Evolutionary conservation across 2,888 invertebrate species (phyloP), one percentile per base, ranked within the genome.

Genomic region (Lamellibrachia satsuma): DNA sequence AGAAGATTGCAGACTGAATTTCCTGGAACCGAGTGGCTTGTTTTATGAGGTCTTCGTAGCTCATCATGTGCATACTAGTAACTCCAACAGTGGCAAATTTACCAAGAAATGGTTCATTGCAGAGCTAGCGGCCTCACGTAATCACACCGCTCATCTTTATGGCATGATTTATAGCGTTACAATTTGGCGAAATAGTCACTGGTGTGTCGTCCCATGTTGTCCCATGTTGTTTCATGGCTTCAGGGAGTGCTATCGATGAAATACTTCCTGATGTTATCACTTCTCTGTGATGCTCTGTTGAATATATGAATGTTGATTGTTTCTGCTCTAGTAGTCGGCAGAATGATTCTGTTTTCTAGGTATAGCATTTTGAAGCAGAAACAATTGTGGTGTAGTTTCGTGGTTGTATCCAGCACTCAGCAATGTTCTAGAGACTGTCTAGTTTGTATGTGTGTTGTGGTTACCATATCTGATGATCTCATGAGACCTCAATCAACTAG

Each of bases 171-270:
- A 75, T 15, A n/a, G 22, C 4, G 75, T 75, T 75, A 75, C 22
- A 75, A 75, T 75, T 75, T 75, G 75, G 75, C 75, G 75, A 75
- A 75, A 75, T 75, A 75, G 75, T n/a, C 75, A 22, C 75, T 75
- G 75, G 75, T n/a, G 75, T 4, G 22, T 22, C 22, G 75, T n/a
- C n/a, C 75, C 2, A n/a, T 75, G 22, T 22, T 75, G 75, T n/a
- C n/a, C 75, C 2, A n/a, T 75, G 22, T 75, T 22, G 75, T 75
- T 75, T 22, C 22, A 75, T 75, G 15, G 75, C 75, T 22, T 75
- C 75, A 6, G 75, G 75, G 75, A 75, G 2, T 22, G 22, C 22
- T 22, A n/a, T n/a, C 3, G 15, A 22, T 75, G 75, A 75, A 75
- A 75, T 22, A 75, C 75, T 75, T 22, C 75, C 75, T 22, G 75